phyloP scores from a whole-genome alignment of 1,140 invertebrate genomes.

The Drosophila sechellia region DNA sequence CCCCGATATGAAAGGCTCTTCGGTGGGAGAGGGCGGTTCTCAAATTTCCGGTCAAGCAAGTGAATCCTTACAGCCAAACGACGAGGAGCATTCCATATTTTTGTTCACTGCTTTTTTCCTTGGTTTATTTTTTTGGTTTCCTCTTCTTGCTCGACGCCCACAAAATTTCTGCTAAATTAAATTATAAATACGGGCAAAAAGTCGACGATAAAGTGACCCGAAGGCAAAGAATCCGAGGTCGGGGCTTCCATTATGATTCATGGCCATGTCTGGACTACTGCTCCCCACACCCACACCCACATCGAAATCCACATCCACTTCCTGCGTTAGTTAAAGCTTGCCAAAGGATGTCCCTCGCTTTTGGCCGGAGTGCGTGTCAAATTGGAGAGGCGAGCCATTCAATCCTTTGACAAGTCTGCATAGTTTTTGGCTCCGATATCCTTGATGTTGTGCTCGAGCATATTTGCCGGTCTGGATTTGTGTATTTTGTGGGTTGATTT shows the following conservation, averaged over 20 bases:
- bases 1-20: conserved; percentile 19
- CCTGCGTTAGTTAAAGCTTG: conserved; percentile 55
- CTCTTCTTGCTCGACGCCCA: conserved; percentile 65
- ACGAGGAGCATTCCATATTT: conserved; percentile 50
- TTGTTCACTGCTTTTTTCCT: conserved; percentile 36
- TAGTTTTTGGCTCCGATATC: conserved; percentile 60
- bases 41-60: conserved; percentile 80
- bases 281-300: conserved; percentile 1
- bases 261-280: conserved; percentile 59
- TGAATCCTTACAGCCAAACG: conserved; percentile 67
- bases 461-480: conserved; percentile 45
- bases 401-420: conserved; percentile 70
- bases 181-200: conserved; percentile 80
- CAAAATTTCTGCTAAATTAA: conserved; percentile 84
- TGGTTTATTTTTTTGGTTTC: conserved; percentile 50
- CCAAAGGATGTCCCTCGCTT: conserved; percentile 48
- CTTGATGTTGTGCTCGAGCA: conserved; percentile 49
- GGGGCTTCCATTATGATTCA: conserved; percentile 72
- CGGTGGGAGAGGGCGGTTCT: conserved; percentile 22
- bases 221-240: conserved; percentile 21
- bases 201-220: conserved; percentile 64
- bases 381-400: conserved; percentile 71
- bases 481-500: conserved; percentile 59
- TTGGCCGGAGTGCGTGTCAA: conserved; percentile 72
- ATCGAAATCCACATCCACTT: background rate